Evolutionary conservation across 2,797 vertebrate species (phyloP).

Genomic region (Meriones psammophilus): DNA sequence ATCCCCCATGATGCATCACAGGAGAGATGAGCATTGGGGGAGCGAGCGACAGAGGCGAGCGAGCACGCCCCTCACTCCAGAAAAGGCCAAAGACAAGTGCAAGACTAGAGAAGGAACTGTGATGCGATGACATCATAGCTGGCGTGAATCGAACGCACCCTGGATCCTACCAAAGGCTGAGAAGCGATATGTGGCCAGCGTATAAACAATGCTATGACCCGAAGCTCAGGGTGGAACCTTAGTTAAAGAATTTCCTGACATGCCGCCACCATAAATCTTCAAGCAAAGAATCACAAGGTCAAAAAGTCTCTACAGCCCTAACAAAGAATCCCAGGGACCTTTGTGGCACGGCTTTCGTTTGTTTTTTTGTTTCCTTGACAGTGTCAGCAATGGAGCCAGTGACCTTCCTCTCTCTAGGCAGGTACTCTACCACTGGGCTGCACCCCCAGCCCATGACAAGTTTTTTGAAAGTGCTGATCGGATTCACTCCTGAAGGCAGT

Average conservation of each 20-base stretch:
- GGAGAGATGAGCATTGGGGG: neutral
- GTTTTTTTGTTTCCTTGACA: neutral
- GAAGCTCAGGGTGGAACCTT: neutral
- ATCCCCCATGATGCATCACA: neutral
- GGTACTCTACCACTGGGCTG: neutral
- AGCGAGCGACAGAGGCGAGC: neutral
- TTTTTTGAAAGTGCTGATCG: neutral
- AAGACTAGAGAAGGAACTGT: neutral
- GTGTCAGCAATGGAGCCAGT: neutral
- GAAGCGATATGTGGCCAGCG: neutral
- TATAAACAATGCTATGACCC: neutral
- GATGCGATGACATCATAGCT: neutral
- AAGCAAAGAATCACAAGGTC: neutral
- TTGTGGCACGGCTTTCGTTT: neutral
- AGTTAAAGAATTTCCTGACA: conserved; percentile 1
- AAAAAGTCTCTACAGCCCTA: neutral
- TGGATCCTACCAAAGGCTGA: neutral
- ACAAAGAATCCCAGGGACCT: neutral
- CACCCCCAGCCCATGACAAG: neutral
- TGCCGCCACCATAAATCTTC: neutral
- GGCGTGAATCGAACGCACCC: neutral
- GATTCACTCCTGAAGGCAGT: neutral
- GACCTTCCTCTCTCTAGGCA: neutral
- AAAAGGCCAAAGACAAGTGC: neutral
- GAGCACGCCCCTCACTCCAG: neutral